Evolutionary conservation across 2,797 vertebrate species (phyloP).

Genomic region (Sylvilagus floridanus): DNA sequence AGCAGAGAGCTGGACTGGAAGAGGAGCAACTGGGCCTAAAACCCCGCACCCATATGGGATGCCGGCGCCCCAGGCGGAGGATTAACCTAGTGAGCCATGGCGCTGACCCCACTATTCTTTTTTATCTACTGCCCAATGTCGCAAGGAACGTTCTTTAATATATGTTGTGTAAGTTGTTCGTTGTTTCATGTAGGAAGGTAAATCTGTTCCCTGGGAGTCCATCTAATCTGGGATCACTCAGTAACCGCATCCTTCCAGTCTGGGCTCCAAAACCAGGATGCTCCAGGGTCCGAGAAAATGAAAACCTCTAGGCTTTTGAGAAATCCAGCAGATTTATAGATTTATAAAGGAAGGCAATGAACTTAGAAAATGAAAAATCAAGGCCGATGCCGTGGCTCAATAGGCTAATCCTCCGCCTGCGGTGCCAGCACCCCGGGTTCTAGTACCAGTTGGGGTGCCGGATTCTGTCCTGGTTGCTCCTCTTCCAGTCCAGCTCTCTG

Average conservation of each 20-base stretch:
- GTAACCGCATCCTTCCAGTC: background rate
- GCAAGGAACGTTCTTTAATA: background rate
- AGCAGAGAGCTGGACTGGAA: no score
- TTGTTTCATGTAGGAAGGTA: background rate
- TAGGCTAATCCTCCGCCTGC: no score
- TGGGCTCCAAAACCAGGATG: background rate
- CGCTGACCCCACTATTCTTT: no score
- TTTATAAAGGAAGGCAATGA: background rate
- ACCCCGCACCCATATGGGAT: no score
- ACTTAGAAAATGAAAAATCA: background rate
- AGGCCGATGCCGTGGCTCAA: no score
- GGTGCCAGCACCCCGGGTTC: no score
- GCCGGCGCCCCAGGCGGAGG: no score
- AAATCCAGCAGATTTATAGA: slow-evolving; percentile 13
- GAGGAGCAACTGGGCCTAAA: no score
- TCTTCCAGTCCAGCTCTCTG: no score
- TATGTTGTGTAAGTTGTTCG: background rate
- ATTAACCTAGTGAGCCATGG: no score
- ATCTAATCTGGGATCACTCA: background rate
- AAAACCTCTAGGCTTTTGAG: background rate
- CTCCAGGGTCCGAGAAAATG: background rate
- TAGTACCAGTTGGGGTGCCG: rapidly evolving
- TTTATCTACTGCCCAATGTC: background rate
- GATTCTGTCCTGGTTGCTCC: no score
- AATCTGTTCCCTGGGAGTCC: background rate